Evolutionary conservation across 2,888 invertebrate genomes (phyloP), one percentile per base, ranked within the genome.

Genomic region (Poecilobothrus nobilitatus): DNA sequence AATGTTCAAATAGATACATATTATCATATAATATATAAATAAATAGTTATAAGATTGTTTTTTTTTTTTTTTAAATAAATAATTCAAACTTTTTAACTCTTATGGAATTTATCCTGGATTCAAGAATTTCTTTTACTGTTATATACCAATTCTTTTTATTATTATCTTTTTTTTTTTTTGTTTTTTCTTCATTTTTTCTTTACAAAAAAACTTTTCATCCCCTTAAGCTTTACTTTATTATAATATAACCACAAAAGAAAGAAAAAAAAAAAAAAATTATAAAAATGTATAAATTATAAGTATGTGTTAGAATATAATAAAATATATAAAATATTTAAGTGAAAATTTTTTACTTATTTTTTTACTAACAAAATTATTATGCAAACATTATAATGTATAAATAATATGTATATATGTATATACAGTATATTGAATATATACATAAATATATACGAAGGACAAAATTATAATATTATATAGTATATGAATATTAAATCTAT

Each of bases 251-350:
- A 27, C 27, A 27, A 27, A 27, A n/a, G n/a, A 27, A 27, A 27
- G 27, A 27, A 27, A 27, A 27, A 27, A 27, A 27, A 27, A 27
- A 2, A 27, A 27, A 27, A 27, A 27, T 5, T 4, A 27, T 5
- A 27, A 27, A 27, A 27, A 27, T 27, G 27, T 27, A 27, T 27
- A 27, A 27, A 27, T 27, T n/a, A 18, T 53, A 53, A 18, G 18
- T 53, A 53, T 53, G 53, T 53, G 53, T 53, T 53, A n/a, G 53
- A 53, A 53, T 53, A 53, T 53, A 53, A 53, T 53, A 53, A 53
- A 53, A 53, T n/a, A 27, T 53, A 6, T 53, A 53, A 53, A 53
- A 53, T 53, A 53, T 18, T 12, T 53, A 53, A 53, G 53, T 53
- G 53, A 53, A 53, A 12, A 12, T n/a, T 27, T 53, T 53, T 12